Percentiles rank a stretch among this genome's conserved stretches.
phyloP scores from a whole-genome alignment of 2,888 invertebrate species.

The Glyphotaelius pellucidus region DNA sequence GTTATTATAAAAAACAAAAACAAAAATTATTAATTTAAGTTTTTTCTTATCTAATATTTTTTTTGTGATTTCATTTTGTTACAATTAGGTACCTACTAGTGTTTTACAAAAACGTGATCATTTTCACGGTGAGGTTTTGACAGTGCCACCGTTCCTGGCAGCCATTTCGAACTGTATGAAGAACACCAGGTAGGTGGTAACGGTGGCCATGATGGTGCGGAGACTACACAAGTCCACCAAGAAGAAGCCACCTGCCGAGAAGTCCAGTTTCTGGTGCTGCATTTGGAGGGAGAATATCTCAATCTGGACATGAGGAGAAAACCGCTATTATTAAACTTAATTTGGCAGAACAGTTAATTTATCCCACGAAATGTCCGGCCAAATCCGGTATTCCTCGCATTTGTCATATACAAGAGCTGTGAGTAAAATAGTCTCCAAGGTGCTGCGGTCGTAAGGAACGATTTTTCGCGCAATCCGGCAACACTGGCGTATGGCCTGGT shows the following conservation, averaged over 20 bases:
- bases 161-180: slow-evolving; percentile 61
- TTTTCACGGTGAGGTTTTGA: neutral
- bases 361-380: neutral
- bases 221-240: slow-evolving; percentile 56
- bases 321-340: neutral
- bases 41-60: no score
- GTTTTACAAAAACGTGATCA: neutral
- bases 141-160: neutral
- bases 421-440: no score
- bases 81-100: no score
- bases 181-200: slow-evolving; percentile 60
- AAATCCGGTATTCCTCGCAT: no score
- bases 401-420: no score
- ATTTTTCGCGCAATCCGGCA: no score
- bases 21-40: no score
- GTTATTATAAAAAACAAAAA: no score
- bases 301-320: slow-evolving; percentile 30
- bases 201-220: slow-evolving; percentile 55
- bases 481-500: no score
- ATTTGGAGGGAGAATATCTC: slow-evolving; percentile 62
- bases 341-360: neutral
- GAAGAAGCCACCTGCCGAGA: slow-evolving; percentile 61
- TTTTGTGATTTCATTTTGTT: no score
- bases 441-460: no score
- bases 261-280: slow-evolving; percentile 60